Evolutionary conservation across 35 echinoderm and acorn worm species (phyloP).

Genomic region (Hemicentrotus pulcherrimus): DNA sequence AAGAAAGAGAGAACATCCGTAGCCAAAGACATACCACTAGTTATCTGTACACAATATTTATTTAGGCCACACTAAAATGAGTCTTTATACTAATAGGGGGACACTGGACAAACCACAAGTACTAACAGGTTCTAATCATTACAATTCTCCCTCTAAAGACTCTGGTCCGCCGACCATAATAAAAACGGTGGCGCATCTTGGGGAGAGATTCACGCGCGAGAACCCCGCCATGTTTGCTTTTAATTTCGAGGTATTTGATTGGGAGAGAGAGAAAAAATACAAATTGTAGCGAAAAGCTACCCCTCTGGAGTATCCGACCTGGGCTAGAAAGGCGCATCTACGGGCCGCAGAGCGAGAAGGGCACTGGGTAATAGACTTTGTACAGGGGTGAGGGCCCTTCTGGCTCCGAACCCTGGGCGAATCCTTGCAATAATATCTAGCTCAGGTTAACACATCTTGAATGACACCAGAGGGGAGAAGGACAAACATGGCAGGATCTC

Average conservation of each 20-base stretch:
- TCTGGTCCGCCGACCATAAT: background rate
- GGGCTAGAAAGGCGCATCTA: background rate
- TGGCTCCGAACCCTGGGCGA: background rate
- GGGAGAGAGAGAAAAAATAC: background rate
- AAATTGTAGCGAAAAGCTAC: background rate
- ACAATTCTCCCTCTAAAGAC: background rate
- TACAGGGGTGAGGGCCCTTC: background rate
- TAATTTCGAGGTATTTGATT: background rate
- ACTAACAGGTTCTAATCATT: background rate
- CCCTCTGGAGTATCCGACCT: background rate
- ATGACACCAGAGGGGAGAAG: background rate
- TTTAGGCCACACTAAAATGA: background rate
- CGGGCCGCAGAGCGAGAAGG: background rate
- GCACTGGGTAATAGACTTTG: background rate
- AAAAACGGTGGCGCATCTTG: background rate
- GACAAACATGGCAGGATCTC: background rate
- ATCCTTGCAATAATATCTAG: background rate
- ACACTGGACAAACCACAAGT: background rate
- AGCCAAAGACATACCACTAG: constrained; percentile 16
- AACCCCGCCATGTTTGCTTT: background rate
- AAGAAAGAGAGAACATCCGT: background rate
- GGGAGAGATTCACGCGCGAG: background rate
- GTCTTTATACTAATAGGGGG: background rate
- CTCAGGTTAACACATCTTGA: background rate
- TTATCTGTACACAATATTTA: constrained; percentile 6